Base-by-base conservation (phyloP, 2,888 invertebrate genomes). In the Mesorhabditis belari region DNA sequence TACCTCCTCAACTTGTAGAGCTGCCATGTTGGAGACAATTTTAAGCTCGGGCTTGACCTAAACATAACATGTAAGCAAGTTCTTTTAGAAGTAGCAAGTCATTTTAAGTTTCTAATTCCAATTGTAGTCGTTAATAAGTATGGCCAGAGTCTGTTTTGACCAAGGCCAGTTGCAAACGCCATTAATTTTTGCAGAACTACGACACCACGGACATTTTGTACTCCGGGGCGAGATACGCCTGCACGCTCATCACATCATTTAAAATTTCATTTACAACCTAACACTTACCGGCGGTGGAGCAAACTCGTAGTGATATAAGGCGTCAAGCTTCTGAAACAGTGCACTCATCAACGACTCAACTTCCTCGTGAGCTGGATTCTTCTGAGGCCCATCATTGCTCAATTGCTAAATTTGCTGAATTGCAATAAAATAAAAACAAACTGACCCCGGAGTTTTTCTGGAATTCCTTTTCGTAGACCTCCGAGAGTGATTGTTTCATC, bases 271-370 rank as follows among this genome's bases (percentile, higher is more conserved):
- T 21, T 4, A 4, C 5, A 4, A 49, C 19, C 19, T 21, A 49
- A 49, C 2, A 90, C 0, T 25, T 19, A 70, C 67, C 58, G 62
- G 53, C 4, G 69, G 66, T 12, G 96, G 95, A 52, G 92, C 92
- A 79, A 90, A 96, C 82, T 94, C 91, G 83, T 89, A 94, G 82
- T 96, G 93, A 0, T 90, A 89, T 17, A 98, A 84, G 0, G 94
- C 90, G 83, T 96, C 93, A 49, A 98, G 84, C 82, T 94, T 90
- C 0, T 86, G 81, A 79, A 95, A 93, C 4, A 98, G 81, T 0
- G 86, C 84, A 12, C 85, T 84, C 88, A 94, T 89, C 70, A 87
- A 83, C 61, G 86, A 85, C 69, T 87, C 86, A 29, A 96, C 89
- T 82, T 89, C 88, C 63, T 86, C 87, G 77, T 93, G 91, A 64